phyloP scores from a whole-genome alignment of 2,797 vertebrate species.

The Sebastes alutus region DNA sequence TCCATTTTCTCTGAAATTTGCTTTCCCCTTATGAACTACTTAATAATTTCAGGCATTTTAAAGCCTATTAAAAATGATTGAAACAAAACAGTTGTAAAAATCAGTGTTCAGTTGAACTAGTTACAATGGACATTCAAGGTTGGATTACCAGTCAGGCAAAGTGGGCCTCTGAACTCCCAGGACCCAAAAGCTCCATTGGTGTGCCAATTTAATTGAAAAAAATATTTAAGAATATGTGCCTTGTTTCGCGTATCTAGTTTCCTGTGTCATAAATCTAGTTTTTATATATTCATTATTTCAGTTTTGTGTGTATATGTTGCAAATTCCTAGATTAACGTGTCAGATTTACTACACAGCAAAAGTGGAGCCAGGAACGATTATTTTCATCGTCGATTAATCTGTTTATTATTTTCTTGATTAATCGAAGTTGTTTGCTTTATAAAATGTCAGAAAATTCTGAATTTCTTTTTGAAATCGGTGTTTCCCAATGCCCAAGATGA shows the following conservation, averaged over 20 bases:
- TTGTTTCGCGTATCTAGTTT: not conserved
- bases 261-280: not conserved
- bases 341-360: not conserved
- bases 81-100: not conserved
- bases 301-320: not conserved
- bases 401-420: too few species aligned
- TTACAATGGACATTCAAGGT: not conserved
- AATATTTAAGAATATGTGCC: not conserved
- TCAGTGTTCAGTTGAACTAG: not conserved
- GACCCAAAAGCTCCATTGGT: not conserved
- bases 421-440: too few species aligned
- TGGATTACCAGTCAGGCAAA: not conserved
- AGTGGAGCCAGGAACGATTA: too few species aligned
- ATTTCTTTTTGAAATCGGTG: too few species aligned
- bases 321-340: not conserved
- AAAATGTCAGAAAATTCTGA: too few species aligned
- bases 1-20: not conserved
- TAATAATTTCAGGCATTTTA: not conserved
- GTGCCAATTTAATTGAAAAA: not conserved
- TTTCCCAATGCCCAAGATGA: too few species aligned
- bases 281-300: not conserved
- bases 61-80: not conserved
- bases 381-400: too few species aligned
- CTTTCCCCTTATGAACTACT: not conserved
- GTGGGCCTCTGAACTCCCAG: not conserved